Conservation (phyloP, 1,140 invertebrate species). For the Neodiprion pinetum region DNA sequence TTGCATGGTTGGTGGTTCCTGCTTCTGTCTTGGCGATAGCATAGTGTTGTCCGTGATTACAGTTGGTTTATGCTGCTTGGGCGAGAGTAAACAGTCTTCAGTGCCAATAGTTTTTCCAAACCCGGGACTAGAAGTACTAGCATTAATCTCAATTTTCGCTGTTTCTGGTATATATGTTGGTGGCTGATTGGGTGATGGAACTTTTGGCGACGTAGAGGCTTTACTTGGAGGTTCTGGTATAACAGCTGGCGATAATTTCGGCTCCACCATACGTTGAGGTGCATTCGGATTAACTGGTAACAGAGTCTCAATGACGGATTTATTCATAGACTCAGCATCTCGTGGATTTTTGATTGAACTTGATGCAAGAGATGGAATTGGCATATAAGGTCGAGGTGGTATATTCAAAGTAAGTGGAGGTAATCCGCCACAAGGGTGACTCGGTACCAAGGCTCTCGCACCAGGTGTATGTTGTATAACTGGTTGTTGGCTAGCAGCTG, state of each 20-base stretch:
- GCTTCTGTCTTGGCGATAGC: slow-evolving; percentile 50
- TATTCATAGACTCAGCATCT: slow-evolving; percentile 36
- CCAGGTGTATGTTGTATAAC: slow-evolving; percentile 59
- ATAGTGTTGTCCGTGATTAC: slow-evolving; percentile 37
- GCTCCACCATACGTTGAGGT: slow-evolving; percentile 47
- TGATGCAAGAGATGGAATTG: slow-evolving; percentile 46
- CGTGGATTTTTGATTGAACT: slow-evolving; percentile 43
- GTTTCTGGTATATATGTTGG: slow-evolving; percentile 59
- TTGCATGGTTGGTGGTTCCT: slow-evolving; percentile 47
- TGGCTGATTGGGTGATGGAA: slow-evolving; percentile 58
- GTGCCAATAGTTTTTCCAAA: slow-evolving; percentile 38
- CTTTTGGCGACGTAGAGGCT: slow-evolving; percentile 57
- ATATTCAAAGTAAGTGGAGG: slow-evolving; percentile 56
- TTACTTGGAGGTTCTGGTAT: slow-evolving; percentile 54
- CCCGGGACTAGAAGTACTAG: slow-evolving; percentile 46
- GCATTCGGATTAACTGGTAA: slow-evolving; percentile 50
- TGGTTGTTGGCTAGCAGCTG: slow-evolving; percentile 53
- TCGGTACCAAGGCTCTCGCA: slow-evolving; percentile 51
- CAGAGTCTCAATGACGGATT: slow-evolving; percentile 56
- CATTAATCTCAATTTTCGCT: slow-evolving; percentile 55
- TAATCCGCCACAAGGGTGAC: slow-evolving; percentile 53
- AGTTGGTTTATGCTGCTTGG: slow-evolving; percentile 38
- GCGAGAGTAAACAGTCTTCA: slow-evolving; percentile 37
- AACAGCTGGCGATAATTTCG: slow-evolving; percentile 53
- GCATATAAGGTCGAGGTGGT: slow-evolving; percentile 55